Evolutionary conservation across 2,797 vertebrate species (phyloP).

Genomic region (Bradypodion pumilum): DNA sequence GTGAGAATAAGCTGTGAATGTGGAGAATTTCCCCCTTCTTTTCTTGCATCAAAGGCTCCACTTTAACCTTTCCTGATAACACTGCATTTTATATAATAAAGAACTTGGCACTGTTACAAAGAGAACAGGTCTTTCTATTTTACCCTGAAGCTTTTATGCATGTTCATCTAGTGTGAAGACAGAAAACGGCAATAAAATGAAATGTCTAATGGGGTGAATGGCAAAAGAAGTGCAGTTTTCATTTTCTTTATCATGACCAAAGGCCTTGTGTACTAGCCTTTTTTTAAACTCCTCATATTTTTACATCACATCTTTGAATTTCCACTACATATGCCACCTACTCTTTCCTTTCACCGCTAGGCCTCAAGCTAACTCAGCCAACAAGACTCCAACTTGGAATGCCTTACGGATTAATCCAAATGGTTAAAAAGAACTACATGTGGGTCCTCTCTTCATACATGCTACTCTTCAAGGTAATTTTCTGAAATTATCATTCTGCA

Average conservation of each 20-base stretch:
- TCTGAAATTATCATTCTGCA: no score
- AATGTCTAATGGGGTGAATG: constrained; percentile 25
- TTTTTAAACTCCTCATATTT: constrained; percentile 54
- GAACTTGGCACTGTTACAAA: background rate
- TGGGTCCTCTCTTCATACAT: no score
- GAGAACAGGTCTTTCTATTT: background rate
- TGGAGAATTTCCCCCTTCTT: background rate
- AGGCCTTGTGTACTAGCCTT: constrained; percentile 7
- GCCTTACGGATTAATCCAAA: no score
- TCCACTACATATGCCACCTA: constrained; percentile 58
- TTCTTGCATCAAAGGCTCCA: background rate
- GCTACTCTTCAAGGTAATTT: no score
- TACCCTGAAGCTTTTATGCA: background rate
- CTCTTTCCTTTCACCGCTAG: constrained; percentile 49
- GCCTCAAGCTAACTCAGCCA: constrained; percentile 34
- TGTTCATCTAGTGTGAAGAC: background rate
- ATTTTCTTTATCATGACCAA: constrained; percentile 27
- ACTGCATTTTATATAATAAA: constrained; percentile 3
- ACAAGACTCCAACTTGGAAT: constrained; percentile 46
- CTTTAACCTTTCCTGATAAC: background rate
- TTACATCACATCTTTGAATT: constrained; percentile 61
- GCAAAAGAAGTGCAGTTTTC: constrained; percentile 31
- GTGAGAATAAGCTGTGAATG: background rate
- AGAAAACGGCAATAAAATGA: background rate
- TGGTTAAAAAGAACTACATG: no score